Evolutionary conservation across 2,888 invertebrate species (phyloP), one percentile per base, ranked within the genome.

Genomic region (Drosophila antonietae): DNA sequence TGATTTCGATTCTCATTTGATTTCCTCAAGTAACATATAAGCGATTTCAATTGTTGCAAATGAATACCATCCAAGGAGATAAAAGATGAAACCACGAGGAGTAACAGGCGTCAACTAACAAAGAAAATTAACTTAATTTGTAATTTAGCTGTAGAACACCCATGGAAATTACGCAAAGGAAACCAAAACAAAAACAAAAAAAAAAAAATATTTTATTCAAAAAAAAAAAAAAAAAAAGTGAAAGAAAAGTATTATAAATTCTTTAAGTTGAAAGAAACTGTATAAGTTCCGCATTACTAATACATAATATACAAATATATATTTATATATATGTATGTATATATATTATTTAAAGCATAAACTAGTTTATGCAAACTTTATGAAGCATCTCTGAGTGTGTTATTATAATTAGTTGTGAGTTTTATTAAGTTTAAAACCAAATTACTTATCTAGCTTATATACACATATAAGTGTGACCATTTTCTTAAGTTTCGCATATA

Each of bases 331-430:
- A 23, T 23, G 23, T 39, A 39, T 33, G 1, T 28, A 31, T 39
- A 43, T 6, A 39, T 76, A 76, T 81, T 59, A 60, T 67, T 78
- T 81, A 61, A 57, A 44, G 47, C 49, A 66, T 77, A 64, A 35
- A 63, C 58, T 51, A 57, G 31, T 61, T 59, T 39, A 57, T 55
- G 49, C 39, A 15, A 75, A 53, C 53, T 75, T 59, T 59, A 49
- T 43, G 46, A 61, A 64, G 55, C 55, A 72, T 68, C 49, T 80
- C 69, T 55, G 65, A 79, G 71, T 89, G 85, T 83, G 88, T 89
- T 83, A 89, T 82, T 88, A 73, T 80, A 73, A 79, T 86, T 84
- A 76, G 81, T 73, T 86, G 84, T 89, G 90, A 88, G 88, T 88
- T 88, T 61, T 61, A 49, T 86, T 84, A 81, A 55, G 53, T 71